A percentile compares a stretch with the other conserved stretches of the same genome.
Conservation (phyloP, 2,797 vertebrate genomes). For the Hybognathus amarus region DNA sequence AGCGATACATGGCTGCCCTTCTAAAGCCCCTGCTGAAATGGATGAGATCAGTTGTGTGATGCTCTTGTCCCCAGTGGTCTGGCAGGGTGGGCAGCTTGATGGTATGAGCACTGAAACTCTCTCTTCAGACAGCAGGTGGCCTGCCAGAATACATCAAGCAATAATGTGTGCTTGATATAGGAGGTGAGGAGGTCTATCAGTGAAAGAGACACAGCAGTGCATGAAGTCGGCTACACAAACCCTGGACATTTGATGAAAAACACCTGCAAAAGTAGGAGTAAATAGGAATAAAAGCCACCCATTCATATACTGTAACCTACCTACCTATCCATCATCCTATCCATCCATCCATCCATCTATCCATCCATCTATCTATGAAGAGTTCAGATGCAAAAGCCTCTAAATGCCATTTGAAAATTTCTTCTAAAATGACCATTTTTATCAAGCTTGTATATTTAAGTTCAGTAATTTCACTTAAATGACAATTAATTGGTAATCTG, state of each 20-base stretch:
- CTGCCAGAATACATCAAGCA: conserved; percentile 48
- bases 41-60: conserved; percentile 34
- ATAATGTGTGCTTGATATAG: conserved; percentile 38
- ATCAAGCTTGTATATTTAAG: no score
- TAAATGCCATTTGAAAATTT: no score
- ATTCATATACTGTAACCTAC: no score
- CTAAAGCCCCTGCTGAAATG: conserved; percentile 34
- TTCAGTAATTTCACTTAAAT: no score
- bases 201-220: conserved; percentile 16
- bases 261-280: neutral
- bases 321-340: no score
- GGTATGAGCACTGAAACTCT: conserved; percentile 34
- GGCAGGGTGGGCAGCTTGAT: conserved; percentile 15
- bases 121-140: conserved; percentile 42
- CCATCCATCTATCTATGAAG: no score
- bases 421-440: no score
- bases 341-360: no score
- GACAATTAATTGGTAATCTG: no score
- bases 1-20: conserved; percentile 11
- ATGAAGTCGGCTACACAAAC: neutral
- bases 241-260: neutral
- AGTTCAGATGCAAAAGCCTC: no score
- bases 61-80: conserved; percentile 32
- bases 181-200: conserved; percentile 36
- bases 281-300: neutral